Base-by-base conservation (phyloP, 2,113 vertebrate genomes). In the Poicephalus gulielmi region DNA sequence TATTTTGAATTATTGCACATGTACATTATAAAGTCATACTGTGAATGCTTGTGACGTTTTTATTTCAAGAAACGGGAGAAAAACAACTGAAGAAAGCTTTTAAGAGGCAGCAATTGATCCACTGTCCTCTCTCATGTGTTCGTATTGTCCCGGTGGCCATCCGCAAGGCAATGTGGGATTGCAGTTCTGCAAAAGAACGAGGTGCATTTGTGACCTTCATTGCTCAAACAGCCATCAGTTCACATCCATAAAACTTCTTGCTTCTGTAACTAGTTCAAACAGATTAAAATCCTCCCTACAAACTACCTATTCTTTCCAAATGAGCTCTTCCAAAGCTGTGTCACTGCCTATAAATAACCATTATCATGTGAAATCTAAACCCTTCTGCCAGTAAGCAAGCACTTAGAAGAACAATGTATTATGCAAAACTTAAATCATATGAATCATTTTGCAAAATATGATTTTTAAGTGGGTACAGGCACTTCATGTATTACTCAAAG, bases 401-500 rank as follows among this genome's bases (percentile, higher is more conserved):
- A 82, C 49, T 80, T 8, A 73, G n/a, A 46, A 94, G 95, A 96
- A 95, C 78, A 95, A 97, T 85, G 93, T 41, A 91, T 95, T 93
- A 93, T 91, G 87, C 78, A 87, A 87, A 91, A 97, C 79, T 92
- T 79, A 91, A 92, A 71, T 88, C 84, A 73, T 24, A 71, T 95
- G 92, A 96, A 93, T 95, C 78, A 96, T 70, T 91, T 89, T 70
- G 71, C 67, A 94, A 90, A 93, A 90, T 90, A 28, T 78, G 77
- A 84, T 92, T 94, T 95, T 95, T 91, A 96, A 95, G 87, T 88
- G 82, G 91, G 94, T 83, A 94, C 84, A 94, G 47, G 84, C 69
- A 84, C 70, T 87, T 95, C n/a, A 93, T 43, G 41, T 90, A 75
- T 85, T 95, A 94, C 87, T 93, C 70, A 80, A 94, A 92, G 89